A percentile compares a stretch with the other conserved stretches of the same genome.
Conservation (phyloP, 2,888 invertebrate species). For the Creontiades dilutus region DNA sequence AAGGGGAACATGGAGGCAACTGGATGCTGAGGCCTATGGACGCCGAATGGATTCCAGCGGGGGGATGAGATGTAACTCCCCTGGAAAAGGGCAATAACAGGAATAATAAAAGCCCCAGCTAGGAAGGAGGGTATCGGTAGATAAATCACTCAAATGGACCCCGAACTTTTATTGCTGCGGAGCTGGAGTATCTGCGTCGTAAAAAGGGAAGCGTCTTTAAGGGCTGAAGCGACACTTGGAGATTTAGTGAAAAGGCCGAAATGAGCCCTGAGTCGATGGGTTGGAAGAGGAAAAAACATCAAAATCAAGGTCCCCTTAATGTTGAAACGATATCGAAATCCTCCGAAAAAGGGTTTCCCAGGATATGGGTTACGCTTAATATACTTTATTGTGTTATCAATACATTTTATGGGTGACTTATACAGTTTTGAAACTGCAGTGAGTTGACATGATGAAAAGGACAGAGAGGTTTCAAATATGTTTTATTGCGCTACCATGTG, state of each 20-base stretch:
- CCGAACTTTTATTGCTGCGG: conserved; percentile 64
- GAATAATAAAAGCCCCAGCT: conserved; percentile 67
- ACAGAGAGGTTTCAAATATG: neutral
- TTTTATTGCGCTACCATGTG: neutral
- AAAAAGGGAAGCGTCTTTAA: conserved; percentile 58
- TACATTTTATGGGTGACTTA: neutral
- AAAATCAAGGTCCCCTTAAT: conserved; percentile 50
- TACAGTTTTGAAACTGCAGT: neutral
- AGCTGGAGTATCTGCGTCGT: conserved; percentile 50
- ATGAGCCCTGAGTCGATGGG: conserved; percentile 44
- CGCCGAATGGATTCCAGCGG: conserved; percentile 27
- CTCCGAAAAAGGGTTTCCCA: neutral
- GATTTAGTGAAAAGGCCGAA: conserved; percentile 64
- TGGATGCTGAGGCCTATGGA: conserved; percentile 34
- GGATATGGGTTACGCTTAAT: neutral
- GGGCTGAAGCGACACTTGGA: conserved; percentile 55
- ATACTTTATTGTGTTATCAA: conserved; percentile 10
- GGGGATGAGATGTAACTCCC: conserved; percentile 55
- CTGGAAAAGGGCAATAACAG: conserved; percentile 68
- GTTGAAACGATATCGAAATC: conserved; percentile 43
- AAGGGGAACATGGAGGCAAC: conserved; percentile 2
- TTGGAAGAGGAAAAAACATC: conserved; percentile 26
- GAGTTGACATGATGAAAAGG: neutral
- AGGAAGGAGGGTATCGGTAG: conserved; percentile 56
- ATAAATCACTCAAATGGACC: conserved; percentile 71